Evolutionary conservation across 2,888 invertebrate species (phyloP).

Genomic region (Hedya salicella): DNA sequence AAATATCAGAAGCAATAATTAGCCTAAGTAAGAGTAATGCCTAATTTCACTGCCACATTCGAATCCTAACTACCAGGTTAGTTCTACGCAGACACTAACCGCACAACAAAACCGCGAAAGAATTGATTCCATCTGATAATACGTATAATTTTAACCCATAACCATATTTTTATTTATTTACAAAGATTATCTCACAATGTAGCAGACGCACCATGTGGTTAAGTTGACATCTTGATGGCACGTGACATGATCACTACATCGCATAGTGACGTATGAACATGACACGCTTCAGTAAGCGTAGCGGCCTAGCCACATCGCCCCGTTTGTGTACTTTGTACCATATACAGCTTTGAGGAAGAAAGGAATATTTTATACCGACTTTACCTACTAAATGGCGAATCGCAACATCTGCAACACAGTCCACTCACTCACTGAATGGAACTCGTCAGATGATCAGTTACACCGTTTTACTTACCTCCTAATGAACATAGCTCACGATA

Average conservation of each 20-base stretch:
- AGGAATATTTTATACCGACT: slow-evolving; percentile 3
- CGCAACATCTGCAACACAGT: background rate
- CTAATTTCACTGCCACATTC: too few relatives aligned
- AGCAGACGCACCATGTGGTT: background rate
- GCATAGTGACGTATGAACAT: slow-evolving; percentile 22
- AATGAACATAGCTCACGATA: too few relatives aligned
- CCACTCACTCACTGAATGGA: too few relatives aligned
- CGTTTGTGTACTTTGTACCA: slow-evolving; percentile 13
- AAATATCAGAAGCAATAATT: too few relatives aligned
- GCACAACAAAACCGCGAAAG: background rate
- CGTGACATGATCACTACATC: slow-evolving; percentile 20
- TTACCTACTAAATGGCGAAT: background rate
- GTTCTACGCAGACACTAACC: background rate
- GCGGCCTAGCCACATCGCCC: slow-evolving; percentile 14
- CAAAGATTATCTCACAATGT: slow-evolving; percentile 10
- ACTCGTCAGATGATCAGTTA: background rate
- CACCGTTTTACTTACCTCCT: background rate
- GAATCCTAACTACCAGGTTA: too few relatives aligned
- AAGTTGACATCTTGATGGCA: slow-evolving; percentile 5
- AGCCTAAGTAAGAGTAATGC: too few relatives aligned
- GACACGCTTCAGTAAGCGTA: slow-evolving; percentile 23
- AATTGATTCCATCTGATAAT: background rate
- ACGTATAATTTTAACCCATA: background rate
- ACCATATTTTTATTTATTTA: background rate
- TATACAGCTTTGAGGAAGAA: slow-evolving; percentile 9